These are phyloP conservation scores for Spizaetus ornatus DNA, from an alignment of 2,113 vertebrate genomes.

Conservation along the genomic window DNA sequence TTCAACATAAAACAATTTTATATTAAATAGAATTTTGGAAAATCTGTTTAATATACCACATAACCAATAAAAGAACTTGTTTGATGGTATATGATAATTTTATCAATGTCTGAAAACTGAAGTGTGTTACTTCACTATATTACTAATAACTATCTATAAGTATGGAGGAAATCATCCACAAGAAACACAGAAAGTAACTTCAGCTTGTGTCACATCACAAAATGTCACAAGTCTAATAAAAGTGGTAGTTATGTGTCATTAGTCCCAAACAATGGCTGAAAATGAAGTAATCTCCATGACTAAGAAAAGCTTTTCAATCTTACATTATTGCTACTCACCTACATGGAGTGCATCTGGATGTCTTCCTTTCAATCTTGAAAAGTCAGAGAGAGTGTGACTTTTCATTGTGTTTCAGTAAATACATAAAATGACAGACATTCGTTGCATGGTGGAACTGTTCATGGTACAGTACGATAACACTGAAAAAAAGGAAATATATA, in stretches of 20 bases:
- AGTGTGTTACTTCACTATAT: background rate
- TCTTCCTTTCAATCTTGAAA: background rate
- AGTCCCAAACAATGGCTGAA: constrained; percentile 1
- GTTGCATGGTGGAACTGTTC: background rate
- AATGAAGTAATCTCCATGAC: background rate
- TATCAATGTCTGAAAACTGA: background rate
- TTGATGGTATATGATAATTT: background rate
- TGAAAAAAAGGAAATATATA: background rate
- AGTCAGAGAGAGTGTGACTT: background rate
- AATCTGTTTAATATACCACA: background rate
- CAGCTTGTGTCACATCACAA: background rate
- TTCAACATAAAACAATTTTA: background rate
- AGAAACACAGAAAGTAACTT: background rate
- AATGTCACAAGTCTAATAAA: background rate
- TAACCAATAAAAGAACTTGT: background rate
- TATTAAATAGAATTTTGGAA: background rate
- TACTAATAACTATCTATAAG: background rate
- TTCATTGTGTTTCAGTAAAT: background rate
- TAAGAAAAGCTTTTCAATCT: background rate
- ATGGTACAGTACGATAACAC: background rate
- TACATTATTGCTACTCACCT: background rate
- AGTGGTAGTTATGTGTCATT: background rate
- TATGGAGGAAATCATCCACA: background rate
- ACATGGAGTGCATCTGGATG: background rate
- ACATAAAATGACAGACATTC: background rate